Percentiles rank a stretch among this genome's conserved stretches.
phyloP scores from a whole-genome alignment of 1,140 invertebrate species.

The Akabosia matsudoensis region DNA sequence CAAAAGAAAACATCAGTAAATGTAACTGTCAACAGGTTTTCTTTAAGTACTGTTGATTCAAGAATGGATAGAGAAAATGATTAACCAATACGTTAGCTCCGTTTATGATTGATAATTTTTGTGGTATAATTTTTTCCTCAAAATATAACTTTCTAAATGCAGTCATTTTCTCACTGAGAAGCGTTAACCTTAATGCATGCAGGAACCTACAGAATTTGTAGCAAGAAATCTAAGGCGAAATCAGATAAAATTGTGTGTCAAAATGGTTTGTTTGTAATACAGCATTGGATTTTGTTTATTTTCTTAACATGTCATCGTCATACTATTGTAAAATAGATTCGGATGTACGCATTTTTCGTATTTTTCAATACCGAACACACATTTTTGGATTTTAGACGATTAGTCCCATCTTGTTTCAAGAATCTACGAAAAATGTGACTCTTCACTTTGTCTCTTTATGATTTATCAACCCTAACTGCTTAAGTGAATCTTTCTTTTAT shows the following conservation, averaged over 20 bases:
- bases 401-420: neutral
- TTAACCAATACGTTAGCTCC: neutral
- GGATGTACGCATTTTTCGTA: neutral
- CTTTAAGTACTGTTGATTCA: neutral
- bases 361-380: neutral
- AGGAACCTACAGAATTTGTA: too few relatives aligned
- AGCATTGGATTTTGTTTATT: neutral
- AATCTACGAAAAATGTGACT: neutral
- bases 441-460: neutral
- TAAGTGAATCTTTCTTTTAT: neutral
- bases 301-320: neutral
- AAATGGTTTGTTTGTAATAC: neutral
- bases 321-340: neutral
- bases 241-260: neutral
- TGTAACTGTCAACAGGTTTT: constrained; percentile 21
- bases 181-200: too few relatives aligned
- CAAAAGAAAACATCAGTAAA: too few relatives aligned
- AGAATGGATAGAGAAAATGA: neutral
- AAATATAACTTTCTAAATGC: neutral
- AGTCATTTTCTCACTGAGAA: neutral
- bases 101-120: neutral
- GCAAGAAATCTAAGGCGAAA: neutral
- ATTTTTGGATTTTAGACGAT: neutral
- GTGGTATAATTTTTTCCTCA: neutral
- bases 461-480: too few relatives aligned